phyloP scores from a whole-genome alignment of 92 coral and sea anemone species.

The Chrysogorgia sp. region DNA sequence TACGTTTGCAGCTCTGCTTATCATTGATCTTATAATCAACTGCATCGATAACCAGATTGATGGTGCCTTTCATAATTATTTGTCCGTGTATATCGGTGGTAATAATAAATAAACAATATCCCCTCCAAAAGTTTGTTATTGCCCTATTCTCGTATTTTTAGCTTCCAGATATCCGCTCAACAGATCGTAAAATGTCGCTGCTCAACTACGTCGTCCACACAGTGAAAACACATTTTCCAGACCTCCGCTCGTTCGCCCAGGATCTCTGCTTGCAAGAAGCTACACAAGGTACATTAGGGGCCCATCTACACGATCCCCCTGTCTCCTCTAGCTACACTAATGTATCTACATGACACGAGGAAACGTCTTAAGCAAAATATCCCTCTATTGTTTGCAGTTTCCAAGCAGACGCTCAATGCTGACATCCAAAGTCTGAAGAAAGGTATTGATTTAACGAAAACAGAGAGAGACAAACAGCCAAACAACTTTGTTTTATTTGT shows the following conservation, averaged over 20 bases:
- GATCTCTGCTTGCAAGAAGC: conserved; percentile 82
- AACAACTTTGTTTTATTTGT: conserved; percentile 90
- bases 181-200: conserved; percentile 88
- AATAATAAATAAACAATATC: too few relatives aligned
- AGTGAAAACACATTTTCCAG: conserved; percentile 75
- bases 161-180: conserved; percentile 90
- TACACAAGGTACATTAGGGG: conserved; percentile 66
- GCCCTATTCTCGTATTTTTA: conserved; percentile 8
- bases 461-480: conserved; percentile 96
- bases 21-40: too few relatives aligned
- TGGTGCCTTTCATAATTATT: too few relatives aligned
- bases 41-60: too few relatives aligned
- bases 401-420: conserved; percentile 91
- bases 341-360: too few relatives aligned
- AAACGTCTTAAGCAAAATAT: neutral
- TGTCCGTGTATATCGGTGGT: too few relatives aligned
- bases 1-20: too few relatives aligned
- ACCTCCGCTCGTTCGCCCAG: conserved; percentile 71
- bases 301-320: too few relatives aligned
- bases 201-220: conserved; percentile 77
- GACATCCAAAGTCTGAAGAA: conserved; percentile 96
- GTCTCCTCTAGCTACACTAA: too few relatives aligned
- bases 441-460: conserved; percentile 90
- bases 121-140: neutral
- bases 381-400: conserved; percentile 53